Base-by-base conservation (phyloP, 2,797 vertebrate species). In the Ficedula albicollis region DNA sequence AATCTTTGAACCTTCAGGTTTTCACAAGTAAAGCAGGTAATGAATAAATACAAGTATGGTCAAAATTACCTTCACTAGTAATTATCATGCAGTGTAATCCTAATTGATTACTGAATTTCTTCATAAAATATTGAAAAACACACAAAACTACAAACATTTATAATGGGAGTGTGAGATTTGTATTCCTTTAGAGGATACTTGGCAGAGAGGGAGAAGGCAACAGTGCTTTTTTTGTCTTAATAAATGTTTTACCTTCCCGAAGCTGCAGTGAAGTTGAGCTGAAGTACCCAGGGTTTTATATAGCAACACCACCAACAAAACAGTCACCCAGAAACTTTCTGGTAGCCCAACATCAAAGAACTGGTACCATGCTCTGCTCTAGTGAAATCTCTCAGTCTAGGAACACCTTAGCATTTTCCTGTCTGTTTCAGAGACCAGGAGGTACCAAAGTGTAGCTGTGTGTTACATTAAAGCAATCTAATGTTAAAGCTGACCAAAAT, bases 1-100 rank as follows among this genome's bases (percentile, higher is more conserved):
- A 98, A 70, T 96, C 94, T 48, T 77, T 98, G 66, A 98, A 98
- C 89, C 96, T 99, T 89, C 97, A 98, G 54, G 97, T 99, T 89
- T 99, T 99, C 96, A 99, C 99, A 95, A 98, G 97, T 97, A 97
- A 84, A 97, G 97, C 98, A 98, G 99, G 99, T 99, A 98, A 97
- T n/a, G 16, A 83, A 70, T 79, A 44, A 87, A 67, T 67, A 49
- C 4, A 75, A 56, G 2, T 77, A 32, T 59, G 67, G 39, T 90
- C 12, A 74, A 39, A 60, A 30, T 51, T 3, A 41, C 44, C 4
- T 44, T 25, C 18, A 15, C 32, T 68, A 77, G 21, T 84, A 69
- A 60, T 87, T 87, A 27, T 56, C 17, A n/a, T 59, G 25, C 23
- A 80, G 26, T 64, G 19, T 67, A 63, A 36, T 87, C 19, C 23